These are phyloP conservation scores for Hyperoodon ampullatus DNA, from an alignment of 2,113 vertebrate species.

Conservation along the genomic window DNA sequence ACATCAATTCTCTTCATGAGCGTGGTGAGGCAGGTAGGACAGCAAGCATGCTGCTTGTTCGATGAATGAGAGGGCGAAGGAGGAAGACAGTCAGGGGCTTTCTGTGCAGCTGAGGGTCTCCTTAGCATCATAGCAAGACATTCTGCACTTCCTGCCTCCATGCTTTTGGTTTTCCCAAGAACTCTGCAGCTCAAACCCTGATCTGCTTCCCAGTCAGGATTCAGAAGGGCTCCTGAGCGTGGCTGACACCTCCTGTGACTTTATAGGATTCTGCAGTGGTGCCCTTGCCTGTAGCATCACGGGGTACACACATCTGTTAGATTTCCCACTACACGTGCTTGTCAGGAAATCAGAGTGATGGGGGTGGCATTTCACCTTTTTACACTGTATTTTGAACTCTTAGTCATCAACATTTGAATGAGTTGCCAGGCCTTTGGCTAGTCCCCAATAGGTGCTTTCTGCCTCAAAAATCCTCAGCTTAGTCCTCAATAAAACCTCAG, in stretches of 20 bases:
- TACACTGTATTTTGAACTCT: neutral
- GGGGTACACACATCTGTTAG: fast-evolving
- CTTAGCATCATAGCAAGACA: neutral
- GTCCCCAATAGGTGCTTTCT: neutral
- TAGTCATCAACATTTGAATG: neutral
- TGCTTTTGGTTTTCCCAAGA: neutral
- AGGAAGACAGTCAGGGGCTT: fast-evolving
- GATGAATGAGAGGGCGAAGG: neutral
- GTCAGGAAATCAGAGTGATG: neutral
- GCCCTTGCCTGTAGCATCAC: fast-evolving
- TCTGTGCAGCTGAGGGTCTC: fast-evolving
- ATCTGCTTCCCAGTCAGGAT: too few species aligned
- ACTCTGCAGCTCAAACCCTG: fast-evolving
- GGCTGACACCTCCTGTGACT: fast-evolving
- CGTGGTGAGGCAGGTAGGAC: fast-evolving
- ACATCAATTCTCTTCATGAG: fast-evolving
- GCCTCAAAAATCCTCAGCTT: slow-evolving; percentile 3
- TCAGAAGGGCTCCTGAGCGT: neutral
- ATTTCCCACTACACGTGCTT: neutral
- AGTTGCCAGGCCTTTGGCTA: neutral
- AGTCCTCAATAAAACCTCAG: neutral
- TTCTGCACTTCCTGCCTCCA: fast-evolving
- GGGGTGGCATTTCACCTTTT: neutral
- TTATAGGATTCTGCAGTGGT: fast-evolving
- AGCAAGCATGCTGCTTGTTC: fast-evolving